Evolutionary conservation across 2,797 vertebrate species (phyloP).

Genomic region (Typhlichthys subterraneus): DNA sequence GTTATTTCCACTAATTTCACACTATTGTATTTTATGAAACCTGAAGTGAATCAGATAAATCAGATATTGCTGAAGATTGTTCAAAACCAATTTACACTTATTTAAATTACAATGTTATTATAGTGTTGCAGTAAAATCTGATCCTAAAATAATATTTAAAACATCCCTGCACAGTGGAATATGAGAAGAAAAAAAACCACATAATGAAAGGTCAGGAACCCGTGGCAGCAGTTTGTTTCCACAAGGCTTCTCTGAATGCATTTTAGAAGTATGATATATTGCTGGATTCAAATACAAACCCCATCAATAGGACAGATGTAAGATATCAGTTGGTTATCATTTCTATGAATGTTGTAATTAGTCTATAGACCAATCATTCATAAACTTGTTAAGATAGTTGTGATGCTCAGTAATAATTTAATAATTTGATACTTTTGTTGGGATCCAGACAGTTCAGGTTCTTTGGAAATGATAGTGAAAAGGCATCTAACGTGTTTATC

Average conservation of each 20-base stretch:
- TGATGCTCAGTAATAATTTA: not conserved
- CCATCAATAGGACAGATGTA: not conserved
- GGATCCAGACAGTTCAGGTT: no score
- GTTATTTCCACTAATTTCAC: conserved; percentile 1
- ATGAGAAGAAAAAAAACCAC: conserved; percentile 56
- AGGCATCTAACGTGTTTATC: no score
- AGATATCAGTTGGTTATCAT: conserved; percentile 8
- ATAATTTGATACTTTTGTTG: not conserved
- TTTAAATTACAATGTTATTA: conserved; percentile 48
- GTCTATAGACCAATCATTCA: conserved; percentile 6
- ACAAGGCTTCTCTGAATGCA: conserved; percentile 51
- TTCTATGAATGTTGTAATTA: conserved; percentile 13
- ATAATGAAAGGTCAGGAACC: conserved; percentile 53
- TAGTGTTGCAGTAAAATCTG: conserved; percentile 26
- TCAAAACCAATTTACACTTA: conserved; percentile 40
- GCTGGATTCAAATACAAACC: conserved; percentile 31
- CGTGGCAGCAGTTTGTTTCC: conserved; percentile 50
- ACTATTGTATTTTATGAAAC: not conserved
- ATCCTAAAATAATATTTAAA: conserved; percentile 59
- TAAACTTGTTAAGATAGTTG: not conserved
- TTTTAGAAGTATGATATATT: conserved; percentile 55
- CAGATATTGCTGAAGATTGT: conserved; percentile 10
- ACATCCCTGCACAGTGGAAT: conserved; percentile 56
- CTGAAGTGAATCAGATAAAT: not conserved
- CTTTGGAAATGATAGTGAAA: no score